Base-by-base conservation (phyloP, 1,140 invertebrate genomes). In the Drosophila sechellia region DNA sequence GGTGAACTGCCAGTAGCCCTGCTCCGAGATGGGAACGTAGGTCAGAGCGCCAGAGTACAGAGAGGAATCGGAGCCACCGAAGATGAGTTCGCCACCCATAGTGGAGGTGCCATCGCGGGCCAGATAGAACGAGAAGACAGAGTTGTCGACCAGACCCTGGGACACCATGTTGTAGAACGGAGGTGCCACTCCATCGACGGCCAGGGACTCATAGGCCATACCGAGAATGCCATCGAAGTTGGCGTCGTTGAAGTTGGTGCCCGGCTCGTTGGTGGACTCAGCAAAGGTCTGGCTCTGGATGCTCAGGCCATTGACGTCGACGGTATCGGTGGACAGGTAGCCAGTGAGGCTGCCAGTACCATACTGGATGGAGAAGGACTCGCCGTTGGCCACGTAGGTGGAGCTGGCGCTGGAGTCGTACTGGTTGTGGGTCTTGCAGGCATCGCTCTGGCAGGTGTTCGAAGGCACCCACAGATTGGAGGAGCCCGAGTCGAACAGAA, bases 401-500 rank as follows among this genome's bases (percentile, higher is more conserved):
- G 93, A 94, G 0, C 98, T 99, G 90, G 95, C 96, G 15, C 87
- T 93, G 66, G 96, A 95, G 93, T 99, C 95, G 93, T 99, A 99
- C 25, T 39, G 60, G 5, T 97, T 96, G 93, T 99, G 98, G 5
- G 43, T 61, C 37, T 25, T n/a, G 92, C 98, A 99, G 56, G 99
- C 98, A 15, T 95, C 95, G 71, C 95, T 94, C 94, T 25, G 13
- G 91, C 98, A 99, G 90, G 97, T 96, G 93, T 98, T 98, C 0
- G 98, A 99, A 12, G 99, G 98, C 63, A 99, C 95, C 99, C 99
- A 99, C 35, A 99, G 94, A 93, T 99, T 99, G n/a, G 98, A 98
- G 4, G 98, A 99, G 50, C 99, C 99, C 15, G 98, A 98, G 92
- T 99, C 99, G 93, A 99, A 99, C 50, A 99, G 95, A 46, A 99